Base-by-base conservation (phyloP, 2,888 invertebrate species). In the Camptogramma bilineatum region DNA sequence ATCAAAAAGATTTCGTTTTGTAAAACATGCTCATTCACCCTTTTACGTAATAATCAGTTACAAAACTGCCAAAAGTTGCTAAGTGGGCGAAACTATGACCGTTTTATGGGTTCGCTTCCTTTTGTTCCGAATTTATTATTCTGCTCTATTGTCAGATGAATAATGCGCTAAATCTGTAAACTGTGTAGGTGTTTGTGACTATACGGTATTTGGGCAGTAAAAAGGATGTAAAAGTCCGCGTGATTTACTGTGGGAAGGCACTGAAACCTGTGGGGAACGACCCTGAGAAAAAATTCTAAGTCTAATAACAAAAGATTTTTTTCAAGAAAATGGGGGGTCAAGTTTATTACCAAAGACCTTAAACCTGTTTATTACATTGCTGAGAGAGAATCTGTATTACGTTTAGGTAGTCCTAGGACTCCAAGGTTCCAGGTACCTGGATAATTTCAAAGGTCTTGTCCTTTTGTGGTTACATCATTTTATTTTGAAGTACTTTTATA, bases 1-100 rank as follows among this genome's bases (percentile, higher is more conserved):
- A 86, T 84, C 84, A 74, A 73, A 70, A 75, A 78, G 68, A 68
- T 74, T 82, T 81, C 82, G 77, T 84, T 86, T 76, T 72, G 68
- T 72, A 69, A 68, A 66, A 71, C 70, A 74, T 73, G 70, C 71
- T 68, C 71, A 71, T 73, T 68, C 71, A 74, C 67, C 73, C 77
- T 78, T 74, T 73, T 75, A 71, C 72, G 77, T 68, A 71, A 71
- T 69, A 58, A 69, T 65, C 59, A 65, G 64, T 73, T 66, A 64
- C 28, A 68, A 60, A 63, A 71, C 39, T 59, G 66, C 59, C 72
- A 73, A 78, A 78, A 72, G 67, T 75, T 73, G 59, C 65, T 70
- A 72, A 72, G 66, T 72, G 75, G 78, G 80, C 71, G 78, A 73
- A 76, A 73, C 73, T 77, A 73, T 76, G 78, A 66, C 77, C 77